Evolutionary conservation across 1,140 invertebrate species (phyloP), one percentile per base, ranked within the genome.

Genomic region (Wasmannia auropunctata): DNA sequence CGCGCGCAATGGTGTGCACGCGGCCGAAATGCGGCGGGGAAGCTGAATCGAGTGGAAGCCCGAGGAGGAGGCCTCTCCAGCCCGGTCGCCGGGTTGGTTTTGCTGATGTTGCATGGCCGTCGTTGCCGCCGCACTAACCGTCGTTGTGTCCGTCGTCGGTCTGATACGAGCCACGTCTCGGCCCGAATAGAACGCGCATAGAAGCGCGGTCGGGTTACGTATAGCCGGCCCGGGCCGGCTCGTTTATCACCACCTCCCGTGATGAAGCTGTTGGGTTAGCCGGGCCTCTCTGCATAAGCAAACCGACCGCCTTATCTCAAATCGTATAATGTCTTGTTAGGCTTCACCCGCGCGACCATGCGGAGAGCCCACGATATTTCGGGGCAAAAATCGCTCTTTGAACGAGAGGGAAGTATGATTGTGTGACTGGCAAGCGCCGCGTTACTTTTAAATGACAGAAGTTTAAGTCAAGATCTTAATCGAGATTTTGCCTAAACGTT

Each of bases 221-320:
- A 70, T 86, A 84, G 67, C 83, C 85, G 16, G 58, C 43, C 86
- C 51, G 40, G 72, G 81, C 87, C 79, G 87, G 86, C 91, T 92
- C 92, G 90, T 93, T 92, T 88, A 92, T 93, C 92, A 91, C 79
- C 79, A 92, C 88, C 63, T 80, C 87, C 70, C 85, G 89, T 92
- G 92, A 93, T 91, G 92, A 92, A 93, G 92, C 88, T 92, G 92
- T 91, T 92, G 90, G 92, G 85, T 88, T 90, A 86, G 85, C 31
- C 58, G 37, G 65, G 65, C 54, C 49, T 56, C 65, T 69, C 40
- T 79, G 89, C 88, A 88, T 90, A 90, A 90, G 88, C 86, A 88
- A 90, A 90, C 89, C 83, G 46, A 70, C 63, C 77, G 83, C 72
- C 89, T 90, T 90, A 90, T 90, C 89, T 90, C 83, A 51, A 86